phyloP scores from a whole-genome alignment of 2,113 vertebrate species.

The Pelecanoides urinatrix region DNA sequence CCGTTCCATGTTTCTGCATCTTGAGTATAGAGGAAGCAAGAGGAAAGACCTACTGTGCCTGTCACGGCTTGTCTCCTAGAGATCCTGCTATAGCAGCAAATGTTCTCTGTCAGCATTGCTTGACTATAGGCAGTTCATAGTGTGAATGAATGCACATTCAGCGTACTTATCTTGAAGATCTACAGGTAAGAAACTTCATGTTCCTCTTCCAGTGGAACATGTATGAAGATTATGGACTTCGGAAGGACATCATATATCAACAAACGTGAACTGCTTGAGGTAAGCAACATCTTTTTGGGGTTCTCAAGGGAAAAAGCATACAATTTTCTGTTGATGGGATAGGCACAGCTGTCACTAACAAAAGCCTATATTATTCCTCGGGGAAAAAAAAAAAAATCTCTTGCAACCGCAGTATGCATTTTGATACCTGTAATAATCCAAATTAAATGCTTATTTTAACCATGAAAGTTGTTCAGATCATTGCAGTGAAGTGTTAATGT shows the following conservation, averaged over 20 bases:
- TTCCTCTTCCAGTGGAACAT: neutral
- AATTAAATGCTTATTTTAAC: neutral
- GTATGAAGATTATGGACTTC: accelerated
- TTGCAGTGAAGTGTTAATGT: neutral
- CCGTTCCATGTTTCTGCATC: accelerated
- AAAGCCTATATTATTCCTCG: neutral
- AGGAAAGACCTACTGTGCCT: neutral
- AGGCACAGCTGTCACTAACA: neutral
- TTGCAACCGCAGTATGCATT: neutral
- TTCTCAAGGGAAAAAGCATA: neutral
- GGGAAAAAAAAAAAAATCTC: neutral
- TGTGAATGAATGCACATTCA: no score
- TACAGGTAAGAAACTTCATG: neutral
- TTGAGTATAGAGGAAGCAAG: neutral
- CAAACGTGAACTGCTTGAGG: neutral
- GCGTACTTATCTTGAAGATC: neutral
- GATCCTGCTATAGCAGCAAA: neutral
- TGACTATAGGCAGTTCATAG: neutral
- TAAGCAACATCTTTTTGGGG: neutral
- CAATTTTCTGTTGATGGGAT: neutral
- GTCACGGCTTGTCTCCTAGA: neutral
- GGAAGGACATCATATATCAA: neutral
- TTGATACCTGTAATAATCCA: neutral
- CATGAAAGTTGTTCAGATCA: neutral
- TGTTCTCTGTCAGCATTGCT: neutral